These are phyloP conservation scores for Drosophila setosimentum DNA, from an alignment of 2,888 invertebrate species.

Conservation along the genomic window DNA sequence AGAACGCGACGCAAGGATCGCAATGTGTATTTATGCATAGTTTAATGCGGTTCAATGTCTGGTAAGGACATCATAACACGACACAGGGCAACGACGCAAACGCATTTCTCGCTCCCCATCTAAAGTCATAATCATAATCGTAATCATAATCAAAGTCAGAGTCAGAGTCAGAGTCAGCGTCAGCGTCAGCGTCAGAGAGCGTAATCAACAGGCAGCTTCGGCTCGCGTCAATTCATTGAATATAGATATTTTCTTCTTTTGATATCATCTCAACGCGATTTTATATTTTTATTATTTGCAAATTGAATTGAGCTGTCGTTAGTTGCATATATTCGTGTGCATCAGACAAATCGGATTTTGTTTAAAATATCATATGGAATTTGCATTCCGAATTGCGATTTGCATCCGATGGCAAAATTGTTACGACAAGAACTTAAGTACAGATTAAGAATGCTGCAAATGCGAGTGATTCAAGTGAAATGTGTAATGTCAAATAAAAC, in stretches of 20 bases:
- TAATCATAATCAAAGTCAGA: slow-evolving; percentile 47
- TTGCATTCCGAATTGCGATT: slow-evolving; percentile 56
- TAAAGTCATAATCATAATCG: slow-evolving; percentile 57
- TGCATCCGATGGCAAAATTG: slow-evolving; percentile 42
- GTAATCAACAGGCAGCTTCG: slow-evolving; percentile 66
- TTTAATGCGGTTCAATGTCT: slow-evolving; percentile 82
- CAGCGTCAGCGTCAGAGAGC: slow-evolving; percentile 46
- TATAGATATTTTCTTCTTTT: slow-evolving; percentile 6
- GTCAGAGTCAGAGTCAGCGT: slow-evolving; percentile 39
- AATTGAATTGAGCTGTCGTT: slow-evolving; percentile 79
- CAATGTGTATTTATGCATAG: slow-evolving; percentile 81
- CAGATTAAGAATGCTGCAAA: slow-evolving; percentile 28
- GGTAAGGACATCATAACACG: slow-evolving; percentile 80
- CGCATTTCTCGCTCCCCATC: slow-evolving; percentile 25
- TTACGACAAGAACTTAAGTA: slow-evolving; percentile 37
- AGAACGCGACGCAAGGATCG: slow-evolving; percentile 48
- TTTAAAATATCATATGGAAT: slow-evolving; percentile 68
- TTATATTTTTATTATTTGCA: slow-evolving; percentile 71
- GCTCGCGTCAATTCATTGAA: slow-evolving; percentile 10
- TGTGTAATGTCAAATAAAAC: slow-evolving; percentile 22
- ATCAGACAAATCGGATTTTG: slow-evolving; percentile 71
- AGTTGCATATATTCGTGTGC: slow-evolving; percentile 37
- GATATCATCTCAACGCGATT: slow-evolving; percentile 16
- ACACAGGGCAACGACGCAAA: slow-evolving; percentile 51
- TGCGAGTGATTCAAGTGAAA: slow-evolving; percentile 20